Evolutionary conservation across 2,797 vertebrate species (phyloP), one percentile per base, ranked within the genome.

Genomic region (Pangasius krempfi): DNA sequence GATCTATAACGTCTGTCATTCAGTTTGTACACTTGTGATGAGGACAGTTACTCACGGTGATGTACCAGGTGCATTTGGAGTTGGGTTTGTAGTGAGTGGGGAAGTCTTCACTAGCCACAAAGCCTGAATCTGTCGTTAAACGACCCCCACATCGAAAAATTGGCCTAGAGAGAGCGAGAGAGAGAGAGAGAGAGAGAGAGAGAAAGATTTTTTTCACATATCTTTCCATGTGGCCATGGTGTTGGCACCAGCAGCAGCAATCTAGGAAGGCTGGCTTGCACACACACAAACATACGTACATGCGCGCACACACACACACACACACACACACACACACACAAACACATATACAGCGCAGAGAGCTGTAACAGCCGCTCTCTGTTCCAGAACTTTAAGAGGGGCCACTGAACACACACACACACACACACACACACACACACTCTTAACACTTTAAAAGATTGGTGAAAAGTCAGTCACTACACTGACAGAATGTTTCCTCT

Each of bases 81-180:
- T 95, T 96, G 72, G 96, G 93, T 85, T 97, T 97, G 94, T 98
- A 98, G 90, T 93, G 93, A 90, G 92, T 95, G 50, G 98, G 98
- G 92, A 98, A 98, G 27, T 95, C 96, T 91, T 98, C 97, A 25
- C 97, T 98, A 93, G 96, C 98, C 89, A 98, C 95, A 79, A 97
- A 97, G 84, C 97, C 97, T 0, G 96, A 97, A 86, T 98, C 97
- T 27, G 94, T 96, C 1, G 95, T 95, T 89, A 97, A 92, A 88
- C 97, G 96, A 50, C 97, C 98, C 88, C 98, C 98, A 5, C 98
- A 98, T 84, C 92, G 93, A 94, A 98, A 98, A 92, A 95, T 87
- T 0, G 98, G 97, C 94, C 97, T 98, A 93, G 22, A 82, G 33
- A 52, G 40, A 64, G 30, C 40, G 1, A 64, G 33, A 80, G 50